Evolutionary conservation across 2,797 vertebrate genomes (phyloP).

Genomic region (Spinibarbus caldwelli): DNA sequence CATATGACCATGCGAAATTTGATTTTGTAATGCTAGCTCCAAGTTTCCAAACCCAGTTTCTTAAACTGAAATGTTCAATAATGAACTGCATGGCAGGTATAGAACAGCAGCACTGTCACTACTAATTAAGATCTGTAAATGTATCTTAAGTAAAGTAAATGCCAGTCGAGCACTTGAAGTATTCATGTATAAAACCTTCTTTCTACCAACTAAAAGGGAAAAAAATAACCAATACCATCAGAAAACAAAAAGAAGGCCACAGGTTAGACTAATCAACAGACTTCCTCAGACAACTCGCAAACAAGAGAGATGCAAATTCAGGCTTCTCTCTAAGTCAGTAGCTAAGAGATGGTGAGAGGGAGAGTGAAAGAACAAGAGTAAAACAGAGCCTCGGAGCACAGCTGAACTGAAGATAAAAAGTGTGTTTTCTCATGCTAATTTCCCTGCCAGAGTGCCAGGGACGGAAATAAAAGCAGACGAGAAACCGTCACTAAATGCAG

Average conservation of each 20-base stretch:
- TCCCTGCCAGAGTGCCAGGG: slow-evolving; percentile 37
- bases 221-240: slow-evolving; percentile 9
- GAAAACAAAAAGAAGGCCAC: slow-evolving; percentile 36
- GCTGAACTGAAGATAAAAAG: slow-evolving; percentile 47
- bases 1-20: background rate
- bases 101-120: background rate
- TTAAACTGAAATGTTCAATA: background rate
- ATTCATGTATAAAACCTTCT: background rate
- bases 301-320: slow-evolving; percentile 51
- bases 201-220: background rate
- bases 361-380: slow-evolving; percentile 32
- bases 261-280: slow-evolving; percentile 54
- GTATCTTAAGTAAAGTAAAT: slow-evolving; percentile 1
- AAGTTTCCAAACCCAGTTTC: background rate
- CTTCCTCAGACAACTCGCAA: slow-evolving; percentile 53
- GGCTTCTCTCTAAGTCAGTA: slow-evolving; percentile 28
- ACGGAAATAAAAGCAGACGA: slow-evolving; percentile 55
- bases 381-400: slow-evolving; percentile 46
- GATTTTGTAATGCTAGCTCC: background rate
- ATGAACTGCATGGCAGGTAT: background rate
- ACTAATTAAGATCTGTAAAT: slow-evolving; percentile 21
- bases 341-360: slow-evolving; percentile 35
- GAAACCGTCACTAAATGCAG: slow-evolving; percentile 57
- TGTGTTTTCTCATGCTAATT: slow-evolving; percentile 63
- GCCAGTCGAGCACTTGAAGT: slow-evolving; percentile 23